Conservation (phyloP, 2,888 invertebrate species). For the Nephrotoma guestfalica region DNA sequence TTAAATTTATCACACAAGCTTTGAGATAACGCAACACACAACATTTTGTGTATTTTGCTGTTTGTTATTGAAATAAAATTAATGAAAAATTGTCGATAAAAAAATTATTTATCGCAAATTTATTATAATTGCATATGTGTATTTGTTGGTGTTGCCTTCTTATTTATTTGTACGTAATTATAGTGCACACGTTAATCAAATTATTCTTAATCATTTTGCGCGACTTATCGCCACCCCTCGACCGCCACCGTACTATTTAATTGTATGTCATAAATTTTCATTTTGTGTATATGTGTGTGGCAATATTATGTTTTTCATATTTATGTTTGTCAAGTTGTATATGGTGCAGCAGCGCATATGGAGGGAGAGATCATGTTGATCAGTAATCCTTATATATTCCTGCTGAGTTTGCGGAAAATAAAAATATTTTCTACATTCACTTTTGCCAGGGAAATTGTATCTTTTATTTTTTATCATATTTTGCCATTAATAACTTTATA, state of each 20-base stretch:
- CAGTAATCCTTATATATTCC: not conserved
- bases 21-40: not conserved
- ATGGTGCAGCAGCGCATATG: not conserved
- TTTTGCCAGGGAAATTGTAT: too few species aligned
- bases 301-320: not conserved
- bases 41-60: not conserved
- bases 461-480: too few species aligned
- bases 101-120: not conserved
- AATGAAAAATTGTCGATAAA: not conserved
- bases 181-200: not conserved
- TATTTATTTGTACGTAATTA: not conserved
- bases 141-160: not conserved
- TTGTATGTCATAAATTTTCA: not conserved
- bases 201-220: not conserved
- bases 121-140: not conserved
- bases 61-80: not conserved
- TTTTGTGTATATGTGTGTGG: not conserved
- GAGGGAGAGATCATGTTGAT: not conserved
- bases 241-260: not conserved
- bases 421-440: too few species aligned
- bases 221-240: not conserved
- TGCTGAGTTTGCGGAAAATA: not conserved
- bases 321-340: not conserved
- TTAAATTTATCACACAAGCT: not conserved
- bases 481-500: too few species aligned